These are phyloP conservation scores for Acronicta alni DNA, from an alignment of 2,888 invertebrate genomes.

Conservation along the genomic window DNA sequence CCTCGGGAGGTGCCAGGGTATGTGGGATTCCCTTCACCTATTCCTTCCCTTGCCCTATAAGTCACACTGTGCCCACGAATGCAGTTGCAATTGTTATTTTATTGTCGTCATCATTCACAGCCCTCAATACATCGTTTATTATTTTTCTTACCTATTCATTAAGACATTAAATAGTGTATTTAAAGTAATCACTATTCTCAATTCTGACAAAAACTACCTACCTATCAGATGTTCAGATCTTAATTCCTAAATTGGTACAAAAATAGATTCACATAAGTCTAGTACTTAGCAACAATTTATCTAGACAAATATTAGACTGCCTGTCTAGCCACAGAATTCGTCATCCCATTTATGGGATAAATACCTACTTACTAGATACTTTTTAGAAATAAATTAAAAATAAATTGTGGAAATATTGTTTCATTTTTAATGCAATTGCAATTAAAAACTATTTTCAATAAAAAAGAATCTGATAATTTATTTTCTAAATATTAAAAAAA, in stretches of 20 bases:
- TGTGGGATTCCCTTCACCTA: too few relatives aligned
- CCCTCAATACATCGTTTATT: too few relatives aligned
- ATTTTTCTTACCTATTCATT: too few relatives aligned
- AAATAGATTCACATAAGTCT: slow-evolving; percentile 26
- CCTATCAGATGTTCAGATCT: slow-evolving; percentile 9
- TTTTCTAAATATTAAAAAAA: neutral
- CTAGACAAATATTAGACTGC: slow-evolving; percentile 14
- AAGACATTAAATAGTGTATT: too few relatives aligned
- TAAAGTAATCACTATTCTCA: too few relatives aligned
- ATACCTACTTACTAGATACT: neutral
- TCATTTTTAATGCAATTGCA: neutral
- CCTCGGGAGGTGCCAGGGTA: too few relatives aligned
- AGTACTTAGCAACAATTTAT: slow-evolving; percentile 5
- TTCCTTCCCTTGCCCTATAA: too few relatives aligned
- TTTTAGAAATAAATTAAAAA: neutral
- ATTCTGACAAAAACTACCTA: too few relatives aligned
- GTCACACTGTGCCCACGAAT: too few relatives aligned
- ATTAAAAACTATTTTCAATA: neutral
- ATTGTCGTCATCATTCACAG: too few relatives aligned
- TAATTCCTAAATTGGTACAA: slow-evolving; percentile 22
- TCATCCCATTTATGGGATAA: neutral
- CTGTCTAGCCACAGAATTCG: slow-evolving; percentile 9
- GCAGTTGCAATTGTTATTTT: too few relatives aligned
- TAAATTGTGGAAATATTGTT: neutral
- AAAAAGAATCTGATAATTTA: neutral